These are phyloP conservation scores for Drosophila miranda DNA, from an alignment of 1,140 invertebrate genomes.

Conservation along the genomic window DNA sequence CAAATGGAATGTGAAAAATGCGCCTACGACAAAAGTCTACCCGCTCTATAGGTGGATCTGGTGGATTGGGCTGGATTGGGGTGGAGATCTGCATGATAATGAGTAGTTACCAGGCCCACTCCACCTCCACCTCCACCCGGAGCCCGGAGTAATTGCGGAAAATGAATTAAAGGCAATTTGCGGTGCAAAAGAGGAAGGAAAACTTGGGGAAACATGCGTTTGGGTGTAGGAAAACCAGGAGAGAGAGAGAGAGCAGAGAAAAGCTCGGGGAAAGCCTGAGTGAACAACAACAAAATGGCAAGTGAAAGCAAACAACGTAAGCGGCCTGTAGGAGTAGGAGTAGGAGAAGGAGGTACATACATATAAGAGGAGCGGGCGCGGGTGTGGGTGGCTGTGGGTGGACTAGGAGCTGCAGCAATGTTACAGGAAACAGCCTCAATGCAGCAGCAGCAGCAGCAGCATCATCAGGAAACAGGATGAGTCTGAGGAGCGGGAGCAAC, in stretches of 20 bases:
- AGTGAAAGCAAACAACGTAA: conserved; percentile 72
- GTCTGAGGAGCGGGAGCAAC: neutral
- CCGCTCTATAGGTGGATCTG: conserved; percentile 8
- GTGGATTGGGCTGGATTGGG: neutral
- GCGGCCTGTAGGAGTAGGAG: conserved; percentile 24
- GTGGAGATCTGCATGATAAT: conserved; percentile 58
- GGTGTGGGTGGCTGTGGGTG: no score
- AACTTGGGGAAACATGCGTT: conserved; percentile 1
- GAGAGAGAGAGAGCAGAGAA: conserved; percentile 4
- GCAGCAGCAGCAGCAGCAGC: conserved; percentile 29
- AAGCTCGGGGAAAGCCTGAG: conserved; percentile 1
- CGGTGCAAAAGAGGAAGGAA: conserved; percentile 22
- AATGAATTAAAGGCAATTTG: conserved; percentile 76
- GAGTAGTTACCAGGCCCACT: conserved; percentile 30
- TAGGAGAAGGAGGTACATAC: neutral
- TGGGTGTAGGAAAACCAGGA: conserved; percentile 12
- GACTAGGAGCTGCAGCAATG: conserved; percentile 37
- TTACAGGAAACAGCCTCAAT: conserved; percentile 43
- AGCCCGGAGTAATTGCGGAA: conserved; percentile 68
- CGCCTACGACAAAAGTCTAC: conserved; percentile 41
- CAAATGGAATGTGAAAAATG: conserved; percentile 67
- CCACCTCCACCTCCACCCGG: neutral
- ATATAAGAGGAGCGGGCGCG: no score
- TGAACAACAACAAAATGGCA: conserved; percentile 41
- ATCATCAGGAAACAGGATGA: conserved; percentile 40